A percentile compares a stretch with the other conserved stretches of the same genome.
Evolutionary conservation across 2,113 vertebrate genomes (phyloP).

Genomic region (Platichthys flesus): DNA sequence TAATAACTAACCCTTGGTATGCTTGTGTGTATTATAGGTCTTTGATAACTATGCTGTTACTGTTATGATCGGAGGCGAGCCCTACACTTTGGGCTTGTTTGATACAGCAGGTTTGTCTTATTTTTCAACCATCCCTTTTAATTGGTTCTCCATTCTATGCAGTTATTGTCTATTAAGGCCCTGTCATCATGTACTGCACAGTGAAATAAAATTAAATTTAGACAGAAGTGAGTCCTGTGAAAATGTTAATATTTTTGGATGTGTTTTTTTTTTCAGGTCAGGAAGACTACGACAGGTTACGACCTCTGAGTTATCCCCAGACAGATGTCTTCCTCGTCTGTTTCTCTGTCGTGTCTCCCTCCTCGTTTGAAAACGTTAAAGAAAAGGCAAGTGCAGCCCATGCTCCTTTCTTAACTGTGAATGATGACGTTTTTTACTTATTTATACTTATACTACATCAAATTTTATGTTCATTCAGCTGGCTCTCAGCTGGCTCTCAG

Average conservation of each 20-base stretch:
- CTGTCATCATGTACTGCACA: background rate
- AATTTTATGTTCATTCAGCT: too few relatives aligned
- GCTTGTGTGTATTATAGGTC: slow-evolving; percentile 82
- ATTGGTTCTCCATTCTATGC: background rate
- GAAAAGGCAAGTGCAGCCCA: slow-evolving; percentile 88
- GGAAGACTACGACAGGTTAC: slow-evolving; percentile 99
- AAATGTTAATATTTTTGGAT: too few relatives aligned
- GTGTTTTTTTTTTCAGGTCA: slow-evolving; percentile 89
- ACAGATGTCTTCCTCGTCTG: slow-evolving; percentile 99
- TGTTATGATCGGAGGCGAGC: slow-evolving; percentile 99
- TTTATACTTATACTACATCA: too few relatives aligned
- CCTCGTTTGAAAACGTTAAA: slow-evolving; percentile 99
- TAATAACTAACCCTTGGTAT: background rate
- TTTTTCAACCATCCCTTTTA: background rate
- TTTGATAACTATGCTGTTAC: slow-evolving; percentile 99
- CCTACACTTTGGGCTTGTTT: slow-evolving; percentile 98
- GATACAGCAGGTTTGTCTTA: slow-evolving; percentile 94
- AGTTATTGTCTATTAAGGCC: background rate
- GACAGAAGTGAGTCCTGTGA: too few relatives aligned
- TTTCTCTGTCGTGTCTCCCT: slow-evolving; percentile 98
- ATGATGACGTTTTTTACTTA: too few relatives aligned
- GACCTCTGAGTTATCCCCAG: slow-evolving; percentile 98
- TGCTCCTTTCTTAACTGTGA: background rate
- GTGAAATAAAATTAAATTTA: background rate
- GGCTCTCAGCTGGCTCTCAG: too few relatives aligned